phyloP scores from a whole-genome alignment of 2,113 vertebrate species.

The Lutjanus erythropterus region DNA sequence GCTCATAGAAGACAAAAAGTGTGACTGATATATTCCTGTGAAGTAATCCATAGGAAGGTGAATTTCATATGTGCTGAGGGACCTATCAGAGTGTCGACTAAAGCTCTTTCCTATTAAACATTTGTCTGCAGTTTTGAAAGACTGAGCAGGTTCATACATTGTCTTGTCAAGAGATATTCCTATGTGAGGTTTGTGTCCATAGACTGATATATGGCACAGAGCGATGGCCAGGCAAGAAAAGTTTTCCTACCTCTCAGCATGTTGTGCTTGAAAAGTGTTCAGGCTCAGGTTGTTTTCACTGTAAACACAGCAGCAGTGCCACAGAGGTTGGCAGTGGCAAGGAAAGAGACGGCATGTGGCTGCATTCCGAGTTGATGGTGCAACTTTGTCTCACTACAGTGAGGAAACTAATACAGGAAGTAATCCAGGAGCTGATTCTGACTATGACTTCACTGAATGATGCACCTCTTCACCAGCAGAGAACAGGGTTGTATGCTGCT shows the following conservation, averaged over 20 bases:
- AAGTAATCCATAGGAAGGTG: conserved; percentile 17
- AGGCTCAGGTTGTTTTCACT: neutral
- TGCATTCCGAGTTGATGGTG: neutral
- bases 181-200: neutral
- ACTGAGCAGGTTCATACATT: conserved; percentile 10
- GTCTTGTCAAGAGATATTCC: neutral
- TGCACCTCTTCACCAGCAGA: neutral
- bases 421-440: neutral
- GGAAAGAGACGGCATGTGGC: too few relatives aligned
- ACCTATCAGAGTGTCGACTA: neutral
- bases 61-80: conserved; percentile 23
- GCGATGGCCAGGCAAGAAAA: too few relatives aligned
- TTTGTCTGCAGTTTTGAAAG: conserved; percentile 34
- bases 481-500: neutral
- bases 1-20: neutral
- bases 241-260: too few relatives aligned
- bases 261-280: neutral
- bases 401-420: neutral
- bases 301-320: neutral
- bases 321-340: too few relatives aligned
- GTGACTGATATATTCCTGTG: neutral
- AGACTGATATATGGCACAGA: too few relatives aligned
- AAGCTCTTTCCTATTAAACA: conserved; percentile 26
- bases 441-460: neutral
- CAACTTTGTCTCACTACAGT: neutral